These are phyloP conservation scores for Diachasma alloeum DNA, from an alignment of 1,140 invertebrate species.

Conservation along the genomic window DNA sequence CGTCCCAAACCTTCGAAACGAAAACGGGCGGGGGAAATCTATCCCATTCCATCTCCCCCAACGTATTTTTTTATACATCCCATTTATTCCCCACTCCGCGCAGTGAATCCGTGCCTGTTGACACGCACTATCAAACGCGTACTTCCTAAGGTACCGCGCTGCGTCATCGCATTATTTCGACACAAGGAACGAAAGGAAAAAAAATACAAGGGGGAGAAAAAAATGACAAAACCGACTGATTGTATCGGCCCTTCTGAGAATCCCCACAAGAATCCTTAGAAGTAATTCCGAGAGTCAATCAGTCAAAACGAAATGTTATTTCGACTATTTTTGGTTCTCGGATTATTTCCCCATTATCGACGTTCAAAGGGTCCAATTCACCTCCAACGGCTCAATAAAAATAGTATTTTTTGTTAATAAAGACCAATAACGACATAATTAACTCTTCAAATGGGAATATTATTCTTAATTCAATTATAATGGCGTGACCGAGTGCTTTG, in stretches of 20 bases:
- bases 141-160: neutral
- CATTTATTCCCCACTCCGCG: neutral
- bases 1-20: neutral
- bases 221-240: conserved; percentile 1
- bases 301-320: neutral
- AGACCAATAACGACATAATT: neutral
- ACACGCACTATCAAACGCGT: conserved; percentile 14
- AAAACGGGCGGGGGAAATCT: neutral
- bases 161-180: conserved; percentile 2
- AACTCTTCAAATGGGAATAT: too few species aligned
- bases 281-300: conserved; percentile 4
- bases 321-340: neutral
- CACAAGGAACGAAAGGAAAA: neutral
- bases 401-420: too few species aligned
- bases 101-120: neutral
- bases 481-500: too few species aligned
- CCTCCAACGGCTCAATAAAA: too few species aligned
- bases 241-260: conserved; percentile 4
- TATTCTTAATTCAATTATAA: too few species aligned
- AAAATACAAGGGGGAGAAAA: neutral
- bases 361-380: too few species aligned
- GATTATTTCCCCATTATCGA: too few species aligned
- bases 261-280: conserved; percentile 7
- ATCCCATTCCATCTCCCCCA: neutral
- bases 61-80: neutral